phyloP scores from a whole-genome alignment of 2,888 invertebrate genomes.

The Cyclophora albipunctata region DNA sequence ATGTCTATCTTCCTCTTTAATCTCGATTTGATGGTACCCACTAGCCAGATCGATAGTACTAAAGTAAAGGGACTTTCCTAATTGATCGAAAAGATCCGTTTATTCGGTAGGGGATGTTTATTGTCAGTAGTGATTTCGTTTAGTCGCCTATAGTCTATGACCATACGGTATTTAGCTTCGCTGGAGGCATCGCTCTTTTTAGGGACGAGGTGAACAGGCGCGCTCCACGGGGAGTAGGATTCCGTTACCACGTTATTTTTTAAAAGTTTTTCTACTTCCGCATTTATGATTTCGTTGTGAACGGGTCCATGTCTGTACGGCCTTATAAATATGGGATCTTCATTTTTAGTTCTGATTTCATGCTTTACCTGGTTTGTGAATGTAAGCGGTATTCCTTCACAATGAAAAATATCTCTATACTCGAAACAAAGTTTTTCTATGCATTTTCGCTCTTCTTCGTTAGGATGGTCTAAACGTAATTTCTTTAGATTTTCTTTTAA shows the following conservation, averaged over 20 bases:
- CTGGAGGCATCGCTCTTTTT: slow-evolving; percentile 34
- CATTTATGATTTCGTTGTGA: slow-evolving; percentile 25
- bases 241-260: slow-evolving; percentile 30
- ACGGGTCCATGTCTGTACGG: slow-evolving; percentile 22
- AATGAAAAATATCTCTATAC: slow-evolving; percentile 32
- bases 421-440: slow-evolving; percentile 23
- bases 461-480: slow-evolving; percentile 16
- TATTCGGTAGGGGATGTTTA: slow-evolving; percentile 21
- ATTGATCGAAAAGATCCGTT: slow-evolving; percentile 8
- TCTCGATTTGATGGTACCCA: slow-evolving; percentile 24
- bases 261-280: slow-evolving; percentile 28
- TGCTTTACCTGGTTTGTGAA: slow-evolving; percentile 24
- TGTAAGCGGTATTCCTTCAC: slow-evolving; percentile 26
- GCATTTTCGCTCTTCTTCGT: slow-evolving; percentile 25
- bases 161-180: slow-evolving; percentile 27
- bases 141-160: slow-evolving; percentile 18
- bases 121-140: slow-evolving; percentile 29
- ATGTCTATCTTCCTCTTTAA: slow-evolving; percentile 11
- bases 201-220: slow-evolving; percentile 37
- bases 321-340: slow-evolving; percentile 25
- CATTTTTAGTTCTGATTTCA: slow-evolving; percentile 26
- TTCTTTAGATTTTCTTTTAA: slow-evolving; percentile 10
- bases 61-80: slow-evolving; percentile 25
- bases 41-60: slow-evolving; percentile 24
- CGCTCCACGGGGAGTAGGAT: slow-evolving; percentile 28